These are phyloP conservation scores for Cosmia trapezina DNA, from an alignment of 2,888 invertebrate genomes.

Conservation along the genomic window DNA sequence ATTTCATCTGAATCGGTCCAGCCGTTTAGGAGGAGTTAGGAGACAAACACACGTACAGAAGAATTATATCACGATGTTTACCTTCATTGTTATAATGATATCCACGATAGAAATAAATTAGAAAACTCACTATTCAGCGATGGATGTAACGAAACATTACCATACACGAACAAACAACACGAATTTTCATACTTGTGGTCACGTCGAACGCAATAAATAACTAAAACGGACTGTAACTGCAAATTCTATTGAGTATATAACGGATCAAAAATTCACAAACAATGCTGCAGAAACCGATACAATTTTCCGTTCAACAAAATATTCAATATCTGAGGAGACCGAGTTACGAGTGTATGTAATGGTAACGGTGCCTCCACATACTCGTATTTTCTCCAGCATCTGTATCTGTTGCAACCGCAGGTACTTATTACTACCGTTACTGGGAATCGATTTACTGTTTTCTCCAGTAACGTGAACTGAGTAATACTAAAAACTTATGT, in stretches of 20 bases:
- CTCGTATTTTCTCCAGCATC: conserved; percentile 46
- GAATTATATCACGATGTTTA: too few species aligned
- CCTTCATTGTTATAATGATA: too few species aligned
- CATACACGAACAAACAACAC: not conserved
- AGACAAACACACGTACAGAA: too few species aligned
- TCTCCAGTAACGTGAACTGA: conserved; percentile 12
- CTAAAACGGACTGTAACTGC: conserved; percentile 13
- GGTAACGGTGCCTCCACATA: conserved; percentile 18
- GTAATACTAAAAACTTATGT: conserved; percentile 11
- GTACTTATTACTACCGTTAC: conserved; percentile 38
- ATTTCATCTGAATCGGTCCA: too few species aligned
- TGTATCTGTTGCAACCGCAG: conserved; percentile 49
- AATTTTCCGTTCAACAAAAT: conserved; percentile 48
- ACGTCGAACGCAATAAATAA: conserved; percentile 18
- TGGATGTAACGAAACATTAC: not conserved
- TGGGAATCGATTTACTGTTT: conserved; percentile 39
- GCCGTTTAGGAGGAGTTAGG: too few species aligned
- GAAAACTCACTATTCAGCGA: not conserved
- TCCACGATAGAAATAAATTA: not conserved
- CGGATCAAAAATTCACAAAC: conserved; percentile 45
- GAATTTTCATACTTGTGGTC: not conserved
- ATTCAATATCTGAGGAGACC: conserved; percentile 40
- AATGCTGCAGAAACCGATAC: conserved; percentile 44
- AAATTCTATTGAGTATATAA: conserved; percentile 32
- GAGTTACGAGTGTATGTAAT: conserved; percentile 20